Evolutionary conservation across 2,113 vertebrate species (phyloP).

Genomic region (Triplophysa rosa): DNA sequence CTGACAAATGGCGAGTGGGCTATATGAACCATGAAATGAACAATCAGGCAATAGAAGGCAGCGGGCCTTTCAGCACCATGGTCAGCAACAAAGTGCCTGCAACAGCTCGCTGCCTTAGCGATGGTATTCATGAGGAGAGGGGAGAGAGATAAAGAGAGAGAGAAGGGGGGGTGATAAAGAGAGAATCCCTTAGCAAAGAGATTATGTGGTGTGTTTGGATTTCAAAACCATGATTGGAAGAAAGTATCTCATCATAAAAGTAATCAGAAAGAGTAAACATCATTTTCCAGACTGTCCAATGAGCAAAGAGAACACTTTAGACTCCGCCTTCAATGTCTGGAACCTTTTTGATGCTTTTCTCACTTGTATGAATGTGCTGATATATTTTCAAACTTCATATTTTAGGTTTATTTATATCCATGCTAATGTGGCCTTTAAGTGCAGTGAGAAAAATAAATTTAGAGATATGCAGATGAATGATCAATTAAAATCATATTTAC

Average conservation of each 20-base stretch:
- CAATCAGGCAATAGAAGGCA: slow-evolving; percentile 79
- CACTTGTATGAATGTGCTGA: background rate
- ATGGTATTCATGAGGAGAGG: slow-evolving; percentile 71
- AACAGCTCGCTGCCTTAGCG: slow-evolving; percentile 78
- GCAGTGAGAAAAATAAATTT: background rate
- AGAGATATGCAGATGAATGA: background rate
- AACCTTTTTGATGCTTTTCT: background rate
- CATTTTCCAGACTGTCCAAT: slow-evolving; percentile 17
- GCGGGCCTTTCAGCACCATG: slow-evolving; percentile 77
- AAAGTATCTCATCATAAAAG: slow-evolving; percentile 41
- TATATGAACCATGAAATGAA: slow-evolving; percentile 86
- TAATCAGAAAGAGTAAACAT: slow-evolving; percentile 35
- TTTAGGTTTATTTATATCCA: background rate
- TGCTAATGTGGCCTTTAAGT: background rate
- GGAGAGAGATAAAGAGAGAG: slow-evolving; percentile 59
- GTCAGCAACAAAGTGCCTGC: slow-evolving; percentile 81
- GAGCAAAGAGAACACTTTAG: slow-evolving; percentile 6
- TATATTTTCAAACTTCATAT: background rate
- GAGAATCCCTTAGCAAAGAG: slow-evolving; percentile 33
- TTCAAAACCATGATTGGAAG: slow-evolving; percentile 35
- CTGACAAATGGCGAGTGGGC: slow-evolving; percentile 80
- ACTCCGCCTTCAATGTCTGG: background rate
- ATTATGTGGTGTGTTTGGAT: slow-evolving; percentile 41
- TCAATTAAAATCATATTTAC: background rate
- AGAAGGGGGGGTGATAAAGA: slow-evolving; percentile 44